These are phyloP conservation scores for Actinia equina DNA, from an alignment of 64 coral and sea anemone genomes.

Conservation along the genomic window DNA sequence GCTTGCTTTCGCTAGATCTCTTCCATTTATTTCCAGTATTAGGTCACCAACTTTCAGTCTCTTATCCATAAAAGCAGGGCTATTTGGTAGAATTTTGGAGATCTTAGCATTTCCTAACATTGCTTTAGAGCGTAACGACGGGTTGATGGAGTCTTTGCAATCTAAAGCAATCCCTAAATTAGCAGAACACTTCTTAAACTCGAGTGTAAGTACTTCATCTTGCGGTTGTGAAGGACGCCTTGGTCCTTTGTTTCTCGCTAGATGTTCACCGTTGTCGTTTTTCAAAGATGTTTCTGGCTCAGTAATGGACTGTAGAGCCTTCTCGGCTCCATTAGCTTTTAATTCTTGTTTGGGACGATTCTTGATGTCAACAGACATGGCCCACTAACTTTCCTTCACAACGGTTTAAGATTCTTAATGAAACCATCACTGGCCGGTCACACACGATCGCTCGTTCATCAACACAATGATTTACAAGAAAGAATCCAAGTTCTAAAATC, in stretches of 20 bases:
- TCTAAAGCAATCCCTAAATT: conserved; percentile 56
- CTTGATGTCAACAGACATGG: conserved; percentile 6
- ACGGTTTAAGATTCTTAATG: neutral
- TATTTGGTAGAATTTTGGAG: conserved; percentile 27
- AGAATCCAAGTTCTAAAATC: neutral
- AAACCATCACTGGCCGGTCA: neutral
- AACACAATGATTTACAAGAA: neutral
- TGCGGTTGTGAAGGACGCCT: conserved; percentile 18
- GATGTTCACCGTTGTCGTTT: neutral
- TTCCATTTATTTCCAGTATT: conserved; percentile 63
- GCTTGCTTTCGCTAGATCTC: conserved; percentile 43
- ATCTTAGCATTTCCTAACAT: conserved; percentile 38
- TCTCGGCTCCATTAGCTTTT: neutral
- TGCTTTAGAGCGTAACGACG: conserved; percentile 16
- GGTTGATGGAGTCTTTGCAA: conserved; percentile 5
- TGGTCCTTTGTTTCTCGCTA: neutral
- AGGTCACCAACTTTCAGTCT: conserved; percentile 47
- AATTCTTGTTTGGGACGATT: neutral
- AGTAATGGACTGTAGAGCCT: neutral
- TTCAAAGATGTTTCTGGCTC: neutral
- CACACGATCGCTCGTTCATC: neutral
- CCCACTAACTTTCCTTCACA: neutral
- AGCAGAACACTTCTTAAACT: conserved; percentile 52
- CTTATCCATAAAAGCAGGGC: conserved; percentile 32
- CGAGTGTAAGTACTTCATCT: conserved; percentile 13